A percentile compares a stretch with the other conserved stretches of the same genome.
Evolutionary conservation across 2,888 invertebrate species (phyloP).

Genomic region (Aelia acuminata): DNA sequence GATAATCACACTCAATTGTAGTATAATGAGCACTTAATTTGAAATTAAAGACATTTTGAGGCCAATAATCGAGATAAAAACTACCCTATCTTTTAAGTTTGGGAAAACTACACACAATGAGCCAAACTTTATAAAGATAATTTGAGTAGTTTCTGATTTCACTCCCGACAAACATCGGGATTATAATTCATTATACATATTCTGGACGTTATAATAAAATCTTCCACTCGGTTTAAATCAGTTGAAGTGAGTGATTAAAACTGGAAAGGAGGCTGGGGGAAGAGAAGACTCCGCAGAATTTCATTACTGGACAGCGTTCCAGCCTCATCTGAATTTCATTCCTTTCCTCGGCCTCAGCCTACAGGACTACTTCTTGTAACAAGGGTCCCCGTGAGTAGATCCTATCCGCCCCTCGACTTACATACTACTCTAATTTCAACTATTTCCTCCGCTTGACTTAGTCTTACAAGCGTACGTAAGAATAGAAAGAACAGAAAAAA

Average conservation of each 20-base stretch:
- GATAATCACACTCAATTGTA: no score
- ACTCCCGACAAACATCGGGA: no score
- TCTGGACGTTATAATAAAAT: background rate
- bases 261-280: background rate
- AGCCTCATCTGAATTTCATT: conserved; percentile 46
- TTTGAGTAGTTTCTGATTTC: no score
- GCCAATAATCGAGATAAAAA: no score
- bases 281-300: background rate
- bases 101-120: no score
- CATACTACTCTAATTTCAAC: conserved; percentile 16
- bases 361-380: conserved; percentile 29
- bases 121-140: no score
- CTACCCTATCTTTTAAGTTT: no score
- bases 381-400: background rate
- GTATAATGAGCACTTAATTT: no score
- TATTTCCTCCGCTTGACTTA: background rate
- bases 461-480: no score
- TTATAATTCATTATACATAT: background rate
- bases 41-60: no score
- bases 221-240: background rate
- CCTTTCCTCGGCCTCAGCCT: background rate
- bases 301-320: conserved; percentile 40
- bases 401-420: background rate
- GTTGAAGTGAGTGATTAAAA: conserved; percentile 44
- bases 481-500: no score